Evolutionary conservation across 2,888 invertebrate genomes (phyloP), one percentile per base, ranked within the genome.

Genomic region (Listrodromus nycthemerus): DNA sequence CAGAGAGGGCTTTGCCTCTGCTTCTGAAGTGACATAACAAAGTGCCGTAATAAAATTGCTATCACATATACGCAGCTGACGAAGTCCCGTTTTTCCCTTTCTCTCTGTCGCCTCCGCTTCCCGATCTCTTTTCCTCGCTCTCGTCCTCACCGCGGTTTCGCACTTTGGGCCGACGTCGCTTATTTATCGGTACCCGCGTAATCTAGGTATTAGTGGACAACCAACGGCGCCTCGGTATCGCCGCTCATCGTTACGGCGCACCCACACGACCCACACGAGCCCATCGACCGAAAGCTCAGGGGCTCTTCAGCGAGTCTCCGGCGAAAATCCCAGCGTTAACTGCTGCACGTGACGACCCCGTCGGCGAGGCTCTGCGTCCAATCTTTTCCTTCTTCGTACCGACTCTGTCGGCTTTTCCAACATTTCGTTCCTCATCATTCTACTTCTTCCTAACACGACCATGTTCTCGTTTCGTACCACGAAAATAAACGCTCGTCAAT

Each of bases 31-130:
- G 82, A 86, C 85, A 81, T 86, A 87, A 87, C 86, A 63, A 88
- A 87, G 89, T 88, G 83, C 87, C 83, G 86, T 84, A 83, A 86
- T 86, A 87, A 88, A 89, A 88, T 85, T 66, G 84, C 82, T 82
- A 85, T 88, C 87, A 83, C 82, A 77, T 78, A 82, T 82, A 71
- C 55, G 70, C 45, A 76, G 85, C 85, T 83, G 84, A 73, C 82
- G 78, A 76, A 79, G 75, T 82, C 80, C 19, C 10, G 63, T 69
- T 41, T 41, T 41, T 2, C 1, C 41, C 67, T 85, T 45, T 48
- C 76, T 50, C 69, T 83, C 84, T 80, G 82, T 33, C 66, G 79
- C 73, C 80, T 65, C 63, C 30, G 63, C 58, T 61, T 65, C 19
- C 63, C 70, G 66, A 61, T 45, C 21, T 74, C 71, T 58, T 75